Conservation (phyloP, 2,888 invertebrate species). For the Hydrotaea diabolus region DNA sequence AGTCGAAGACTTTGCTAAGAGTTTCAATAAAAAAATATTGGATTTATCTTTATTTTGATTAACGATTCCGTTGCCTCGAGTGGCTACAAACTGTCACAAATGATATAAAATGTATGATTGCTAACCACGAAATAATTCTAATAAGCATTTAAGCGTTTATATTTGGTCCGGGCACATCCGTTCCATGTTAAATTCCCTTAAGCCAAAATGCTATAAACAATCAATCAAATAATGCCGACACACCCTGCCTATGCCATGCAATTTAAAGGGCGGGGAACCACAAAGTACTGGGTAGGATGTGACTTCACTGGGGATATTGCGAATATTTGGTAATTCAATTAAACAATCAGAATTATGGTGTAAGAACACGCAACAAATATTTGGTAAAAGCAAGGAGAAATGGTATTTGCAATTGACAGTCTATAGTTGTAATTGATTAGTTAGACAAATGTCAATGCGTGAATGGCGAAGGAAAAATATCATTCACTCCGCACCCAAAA, state of each 20-base stretch:
- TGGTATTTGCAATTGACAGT: background rate
- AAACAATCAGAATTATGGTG: background rate
- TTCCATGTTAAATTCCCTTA: background rate
- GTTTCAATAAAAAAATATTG: too few species aligned
- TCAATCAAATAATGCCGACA: background rate
- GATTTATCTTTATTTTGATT: too few species aligned
- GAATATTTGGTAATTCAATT: background rate
- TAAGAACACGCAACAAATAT: background rate
- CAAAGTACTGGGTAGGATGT: background rate
- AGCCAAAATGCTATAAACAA: background rate
- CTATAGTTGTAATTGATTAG: background rate
- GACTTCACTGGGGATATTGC: background rate
- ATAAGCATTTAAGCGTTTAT: too few species aligned
- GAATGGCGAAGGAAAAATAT: background rate
- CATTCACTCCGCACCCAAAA: too few species aligned
- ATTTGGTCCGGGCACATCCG: too few species aligned
- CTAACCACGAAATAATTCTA: too few species aligned
- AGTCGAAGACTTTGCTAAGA: too few species aligned
- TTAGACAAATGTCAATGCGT: background rate
- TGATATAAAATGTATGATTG: too few species aligned
- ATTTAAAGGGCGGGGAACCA: background rate
- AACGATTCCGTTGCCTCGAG: too few species aligned
- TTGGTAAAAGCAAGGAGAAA: background rate
- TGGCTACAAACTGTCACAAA: too few species aligned
- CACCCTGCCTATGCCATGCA: background rate